Evolutionary conservation across 2,888 invertebrate genomes (phyloP).

Genomic region (Eupelmus urozonus): DNA sequence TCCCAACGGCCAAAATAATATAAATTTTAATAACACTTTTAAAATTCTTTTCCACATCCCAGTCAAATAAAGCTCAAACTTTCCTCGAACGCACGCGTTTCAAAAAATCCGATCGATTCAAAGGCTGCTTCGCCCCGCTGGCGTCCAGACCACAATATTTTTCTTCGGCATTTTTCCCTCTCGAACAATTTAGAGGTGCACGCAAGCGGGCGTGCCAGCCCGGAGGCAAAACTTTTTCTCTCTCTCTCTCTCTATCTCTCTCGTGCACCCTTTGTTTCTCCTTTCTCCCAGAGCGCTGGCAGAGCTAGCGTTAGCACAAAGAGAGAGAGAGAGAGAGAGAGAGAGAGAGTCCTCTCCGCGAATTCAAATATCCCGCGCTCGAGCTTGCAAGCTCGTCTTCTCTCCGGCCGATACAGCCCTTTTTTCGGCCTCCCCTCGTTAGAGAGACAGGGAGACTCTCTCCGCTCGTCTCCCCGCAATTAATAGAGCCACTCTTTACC

Average conservation of each 20-base stretch:
- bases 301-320: constrained; percentile 5
- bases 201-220: too few species aligned
- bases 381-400: background rate
- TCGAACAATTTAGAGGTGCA: constrained; percentile 28
- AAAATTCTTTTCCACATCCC: too few species aligned
- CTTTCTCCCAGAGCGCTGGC: background rate
- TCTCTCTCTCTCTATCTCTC: constrained; percentile 29
- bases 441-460: background rate
- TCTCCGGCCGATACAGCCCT: background rate
- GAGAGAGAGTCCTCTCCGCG: constrained; percentile 10
- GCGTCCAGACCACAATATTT: background rate
- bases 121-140: too few species aligned
- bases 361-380: constrained; percentile 36
- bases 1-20: too few species aligned
- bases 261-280: background rate
- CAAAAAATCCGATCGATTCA: too few species aligned
- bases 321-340: background rate
- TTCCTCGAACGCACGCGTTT: too few species aligned
- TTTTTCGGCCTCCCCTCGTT: background rate
- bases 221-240: background rate
- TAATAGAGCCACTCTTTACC: constrained; percentile 43
- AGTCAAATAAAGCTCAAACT: too few species aligned
- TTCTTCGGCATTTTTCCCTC: too few species aligned
- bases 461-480: constrained; percentile 34
- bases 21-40: too few species aligned